These are phyloP conservation scores for Halocynthia aurantium DNA, from an alignment of 23 tunicate species.

Conservation along the genomic window DNA sequence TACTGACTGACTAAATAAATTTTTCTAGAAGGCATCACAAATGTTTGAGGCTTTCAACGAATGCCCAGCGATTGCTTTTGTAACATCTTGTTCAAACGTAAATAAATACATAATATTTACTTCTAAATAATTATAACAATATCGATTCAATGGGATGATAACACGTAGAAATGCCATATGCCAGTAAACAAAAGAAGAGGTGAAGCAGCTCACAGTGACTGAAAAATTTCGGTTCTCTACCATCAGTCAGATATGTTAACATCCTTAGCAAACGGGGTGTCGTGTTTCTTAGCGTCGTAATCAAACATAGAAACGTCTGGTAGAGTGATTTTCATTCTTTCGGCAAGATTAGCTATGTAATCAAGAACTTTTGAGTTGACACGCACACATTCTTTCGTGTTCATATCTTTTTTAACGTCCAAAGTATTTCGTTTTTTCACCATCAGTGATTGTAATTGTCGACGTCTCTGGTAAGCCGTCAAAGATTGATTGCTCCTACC, in stretches of 20 bases:
- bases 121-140: too few relatives aligned
- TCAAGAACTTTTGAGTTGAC: conserved; percentile 38
- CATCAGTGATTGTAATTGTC: conserved; percentile 50
- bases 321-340: conserved; percentile 52
- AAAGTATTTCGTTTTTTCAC: conserved; percentile 54
- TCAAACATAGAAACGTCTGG: conserved; percentile 52
- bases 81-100: too few relatives aligned
- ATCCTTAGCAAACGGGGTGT: conserved; percentile 65
- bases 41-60: too few relatives aligned
- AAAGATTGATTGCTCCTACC: conserved; percentile 61
- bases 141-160: too few relatives aligned
- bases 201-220: background rate
- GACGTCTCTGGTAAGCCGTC: conserved; percentile 58
- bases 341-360: conserved; percentile 32
- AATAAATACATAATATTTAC: too few relatives aligned
- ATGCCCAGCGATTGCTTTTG: too few relatives aligned
- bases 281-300: conserved; percentile 32
- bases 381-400: conserved; percentile 34
- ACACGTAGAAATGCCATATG: too few relatives aligned
- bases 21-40: too few relatives aligned
- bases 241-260: conserved; percentile 41
- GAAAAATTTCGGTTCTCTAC: background rate
- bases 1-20: too few relatives aligned
- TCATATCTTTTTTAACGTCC: conserved; percentile 44
- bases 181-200: too few relatives aligned